Evolutionary conservation across 1,140 invertebrate genomes (phyloP), one percentile per base, ranked within the genome.

Genomic region (Drosophila ercepeae): DNA sequence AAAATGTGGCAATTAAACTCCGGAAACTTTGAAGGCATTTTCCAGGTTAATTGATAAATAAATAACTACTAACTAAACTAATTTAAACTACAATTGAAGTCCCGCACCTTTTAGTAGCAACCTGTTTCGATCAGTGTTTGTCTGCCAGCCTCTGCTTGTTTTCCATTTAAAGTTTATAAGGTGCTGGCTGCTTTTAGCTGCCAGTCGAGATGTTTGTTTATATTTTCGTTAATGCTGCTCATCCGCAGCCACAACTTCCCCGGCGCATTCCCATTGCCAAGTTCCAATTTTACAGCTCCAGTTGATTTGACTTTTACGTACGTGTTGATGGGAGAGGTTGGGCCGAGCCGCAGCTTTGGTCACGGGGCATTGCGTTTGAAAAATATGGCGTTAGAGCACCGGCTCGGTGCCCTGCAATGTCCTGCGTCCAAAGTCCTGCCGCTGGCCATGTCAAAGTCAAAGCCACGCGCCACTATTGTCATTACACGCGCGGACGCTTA

Each of bases 401-500:
- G 25, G 14, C 19, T 4, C 16, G 1, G 11, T 13, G 23, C 25
- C 19, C 54, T 19, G 42, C 29, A 11, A 11, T 9, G 23, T 34
- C 21, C 53, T 50, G 23, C 45, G 39, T 59, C 55, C 44, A 63
- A 21, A 55, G 60, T 63, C 39, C 70, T 51, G 61, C 59, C 54
- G 68, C 34, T 48, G 72, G 72, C 77, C 82, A 81, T 74, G 81
- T 86, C 81, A 86, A 86, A 86, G 81, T 82, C 81, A 84, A 84
- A 84, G 81, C 81, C 81, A 84, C 81, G 81, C 82, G 76, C 72
- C 57, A 48, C 81, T 68, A 86, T 84, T 84, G 81, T 84, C 81
- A 88, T 86, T 86, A 86, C 82, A 86, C 81, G 81, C 81, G 81
- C 82, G 68, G 68, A 49, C 82, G 81, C 81, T 86, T 86, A 88